Evolutionary conservation across 2,888 invertebrate genomes (phyloP).

Genomic region (Phyllotreta striolata): DNA sequence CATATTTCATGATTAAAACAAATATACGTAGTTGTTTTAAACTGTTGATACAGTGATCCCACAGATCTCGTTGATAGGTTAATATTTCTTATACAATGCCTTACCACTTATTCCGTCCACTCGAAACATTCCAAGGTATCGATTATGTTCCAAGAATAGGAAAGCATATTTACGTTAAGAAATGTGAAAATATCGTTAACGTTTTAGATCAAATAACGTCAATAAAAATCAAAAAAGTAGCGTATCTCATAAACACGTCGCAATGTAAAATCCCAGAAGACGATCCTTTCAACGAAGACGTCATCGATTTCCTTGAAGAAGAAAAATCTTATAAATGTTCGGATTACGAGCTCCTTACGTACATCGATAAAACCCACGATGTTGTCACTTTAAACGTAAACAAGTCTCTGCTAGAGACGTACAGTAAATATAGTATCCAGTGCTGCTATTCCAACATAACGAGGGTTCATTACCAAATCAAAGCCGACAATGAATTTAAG

Average conservation of each 20-base stretch:
- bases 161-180: background rate
- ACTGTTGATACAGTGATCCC: no score
- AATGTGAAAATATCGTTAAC: conserved; percentile 11
- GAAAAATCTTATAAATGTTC: conserved; percentile 48
- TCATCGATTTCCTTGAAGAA: conserved; percentile 43
- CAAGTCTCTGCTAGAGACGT: conserved; percentile 42
- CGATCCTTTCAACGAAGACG: conserved; percentile 50
- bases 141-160: no score
- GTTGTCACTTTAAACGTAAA: conserved; percentile 45
- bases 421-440: conserved; percentile 45
- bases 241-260: conserved; percentile 48
- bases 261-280: conserved; percentile 51
- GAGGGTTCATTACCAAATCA: conserved; percentile 42
- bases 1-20: no score
- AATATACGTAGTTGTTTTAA: no score
- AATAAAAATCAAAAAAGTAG: conserved; percentile 17
- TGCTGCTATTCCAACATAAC: conserved; percentile 56
- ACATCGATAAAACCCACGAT: conserved; percentile 43
- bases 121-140: no score
- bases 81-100: no score
- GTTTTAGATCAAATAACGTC: conserved; percentile 24
- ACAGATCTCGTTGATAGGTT: no score
- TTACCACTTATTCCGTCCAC: no score
- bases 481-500: conserved; percentile 46
- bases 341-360: conserved; percentile 46